These are phyloP conservation scores for Austrolebias charrua DNA, from an alignment of 2,797 vertebrate genomes.

Conservation along the genomic window DNA sequence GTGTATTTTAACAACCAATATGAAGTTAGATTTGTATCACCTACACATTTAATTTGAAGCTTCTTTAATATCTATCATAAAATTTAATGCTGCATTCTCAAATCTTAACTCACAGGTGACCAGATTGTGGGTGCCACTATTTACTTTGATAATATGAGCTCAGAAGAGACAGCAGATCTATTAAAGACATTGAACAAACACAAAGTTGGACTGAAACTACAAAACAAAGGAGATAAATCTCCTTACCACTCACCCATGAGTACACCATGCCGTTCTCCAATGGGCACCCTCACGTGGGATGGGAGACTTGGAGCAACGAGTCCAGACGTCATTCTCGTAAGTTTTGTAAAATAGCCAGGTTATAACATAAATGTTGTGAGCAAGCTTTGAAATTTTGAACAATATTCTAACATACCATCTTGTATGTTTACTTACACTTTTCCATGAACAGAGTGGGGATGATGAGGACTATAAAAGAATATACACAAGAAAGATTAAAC, in stretches of 20 bases:
- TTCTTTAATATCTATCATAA: background rate
- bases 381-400: conserved; percentile 13
- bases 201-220: conserved; percentile 91
- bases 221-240: conserved; percentile 89
- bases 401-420: conserved; percentile 1
- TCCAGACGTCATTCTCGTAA: conserved; percentile 90
- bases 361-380: background rate
- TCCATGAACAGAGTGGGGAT: conserved; percentile 85
- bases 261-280: conserved; percentile 82
- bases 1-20: conserved; percentile 2
- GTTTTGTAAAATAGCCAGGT: conserved; percentile 31
- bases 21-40: conserved; percentile 1
- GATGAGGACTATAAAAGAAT: conserved; percentile 94
- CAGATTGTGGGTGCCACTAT: conserved; percentile 95
- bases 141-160: conserved; percentile 93
- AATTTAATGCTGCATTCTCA: conserved; percentile 11
- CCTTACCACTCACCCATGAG: conserved; percentile 82
- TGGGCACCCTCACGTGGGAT: conserved; percentile 81
- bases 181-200: conserved; percentile 89
- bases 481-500: conserved; percentile 94
- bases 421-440: conserved; percentile 22
- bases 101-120: conserved; percentile 79
- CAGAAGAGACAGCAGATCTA: conserved; percentile 88
- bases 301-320: conserved; percentile 77
- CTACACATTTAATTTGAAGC: background rate